A percentile compares a stretch with the other conserved stretches of the same genome.
Evolutionary conservation across 2,797 vertebrate genomes (phyloP).

Genomic region (Eleutherodactylus coqui): DNA sequence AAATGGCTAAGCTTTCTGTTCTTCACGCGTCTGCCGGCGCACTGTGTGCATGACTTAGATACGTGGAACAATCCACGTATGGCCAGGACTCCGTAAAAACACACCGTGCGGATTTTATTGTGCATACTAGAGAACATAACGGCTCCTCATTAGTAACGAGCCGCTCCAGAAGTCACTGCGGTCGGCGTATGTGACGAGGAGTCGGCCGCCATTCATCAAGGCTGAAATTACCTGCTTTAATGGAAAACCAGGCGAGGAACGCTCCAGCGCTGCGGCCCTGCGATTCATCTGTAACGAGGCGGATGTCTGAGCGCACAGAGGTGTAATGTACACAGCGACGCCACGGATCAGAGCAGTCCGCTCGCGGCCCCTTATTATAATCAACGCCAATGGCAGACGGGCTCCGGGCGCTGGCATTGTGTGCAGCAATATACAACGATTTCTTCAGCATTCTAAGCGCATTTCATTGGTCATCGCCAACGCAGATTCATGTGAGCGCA

Average conservation of each 20-base stretch:
- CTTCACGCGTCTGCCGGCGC: too few species aligned
- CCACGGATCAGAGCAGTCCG: neutral
- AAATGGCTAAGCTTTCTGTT: too few species aligned
- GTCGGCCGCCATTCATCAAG: constrained; percentile 30
- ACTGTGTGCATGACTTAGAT: too few species aligned
- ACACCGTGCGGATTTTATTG: neutral
- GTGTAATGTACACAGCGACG: constrained; percentile 27
- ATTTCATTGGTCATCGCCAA: neutral
- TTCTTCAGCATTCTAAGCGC: neutral
- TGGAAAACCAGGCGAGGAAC: constrained; percentile 17
- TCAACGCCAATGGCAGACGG: neutral
- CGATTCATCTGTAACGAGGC: constrained; percentile 55
- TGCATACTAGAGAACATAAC: constrained; percentile 15
- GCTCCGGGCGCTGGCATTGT: neutral
- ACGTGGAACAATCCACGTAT: neutral
- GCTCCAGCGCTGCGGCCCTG: constrained; percentile 1
- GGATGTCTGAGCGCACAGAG: constrained; percentile 18
- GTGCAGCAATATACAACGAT: neutral
- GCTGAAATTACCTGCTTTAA: constrained; percentile 16
- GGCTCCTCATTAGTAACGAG: neutral
- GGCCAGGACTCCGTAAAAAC: neutral
- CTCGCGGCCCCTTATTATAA: constrained; percentile 16
- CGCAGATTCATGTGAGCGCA: neutral
- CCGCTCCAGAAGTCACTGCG: neutral
- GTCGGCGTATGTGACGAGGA: constrained; percentile 21